A percentile compares a stretch with the other conserved stretches of the same genome.
phyloP scores from a whole-genome alignment of 2,888 invertebrate genomes.

The Ecliptopera silaceata region DNA sequence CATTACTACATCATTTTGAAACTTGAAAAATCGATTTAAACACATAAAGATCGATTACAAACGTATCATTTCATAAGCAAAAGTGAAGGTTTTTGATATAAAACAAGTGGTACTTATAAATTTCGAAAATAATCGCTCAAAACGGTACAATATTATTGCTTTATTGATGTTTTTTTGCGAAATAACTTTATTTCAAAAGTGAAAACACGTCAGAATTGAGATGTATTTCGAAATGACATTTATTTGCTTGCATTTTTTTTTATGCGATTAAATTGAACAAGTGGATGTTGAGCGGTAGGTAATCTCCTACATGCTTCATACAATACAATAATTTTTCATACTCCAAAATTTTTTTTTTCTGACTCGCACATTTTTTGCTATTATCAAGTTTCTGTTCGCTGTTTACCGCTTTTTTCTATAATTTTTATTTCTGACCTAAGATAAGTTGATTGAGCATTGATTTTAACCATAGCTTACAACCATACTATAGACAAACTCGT shows the following conservation, averaged over 20 bases:
- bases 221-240: slow-evolving; percentile 13
- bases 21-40: slow-evolving; percentile 8
- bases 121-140: slow-evolving; percentile 33
- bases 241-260: neutral
- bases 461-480: no score
- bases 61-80: slow-evolving; percentile 30
- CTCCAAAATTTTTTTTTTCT: no score
- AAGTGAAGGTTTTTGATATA: slow-evolving; percentile 25
- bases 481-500: no score
- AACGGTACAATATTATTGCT: slow-evolving; percentile 27
- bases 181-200: slow-evolving; percentile 24
- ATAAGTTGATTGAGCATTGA: no score
- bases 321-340: no score
- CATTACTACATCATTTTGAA: slow-evolving; percentile 16
- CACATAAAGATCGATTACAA: slow-evolving; percentile 27
- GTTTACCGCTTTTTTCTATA: no score
- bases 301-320: no score
- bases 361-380: no score
- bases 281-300: no score
- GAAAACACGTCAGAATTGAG: slow-evolving; percentile 18
- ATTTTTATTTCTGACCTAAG: no score
- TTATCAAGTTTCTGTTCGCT: no score
- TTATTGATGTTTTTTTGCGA: slow-evolving; percentile 26
- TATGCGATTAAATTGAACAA: no score
- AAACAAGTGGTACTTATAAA: slow-evolving; percentile 24